Conservation (phyloP, 2,888 invertebrate species). For the Leucophora obtusa region DNA sequence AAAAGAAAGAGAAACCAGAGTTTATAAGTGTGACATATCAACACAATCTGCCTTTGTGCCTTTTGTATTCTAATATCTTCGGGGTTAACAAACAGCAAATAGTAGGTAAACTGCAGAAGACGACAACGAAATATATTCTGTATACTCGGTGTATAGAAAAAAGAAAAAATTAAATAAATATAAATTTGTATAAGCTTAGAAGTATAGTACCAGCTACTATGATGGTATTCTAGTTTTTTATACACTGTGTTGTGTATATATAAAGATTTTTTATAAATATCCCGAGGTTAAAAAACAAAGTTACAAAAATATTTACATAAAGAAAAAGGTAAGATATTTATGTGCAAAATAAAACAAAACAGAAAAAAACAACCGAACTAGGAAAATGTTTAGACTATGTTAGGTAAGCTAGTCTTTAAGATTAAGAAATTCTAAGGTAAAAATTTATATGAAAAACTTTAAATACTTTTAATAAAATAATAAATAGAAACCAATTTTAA, state of each 20-base stretch:
- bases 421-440: too few species aligned
- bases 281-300: constrained; percentile 48
- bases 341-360: not conserved
- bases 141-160: not conserved
- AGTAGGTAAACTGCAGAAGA: constrained; percentile 14
- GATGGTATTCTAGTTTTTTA: not conserved
- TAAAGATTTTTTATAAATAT: constrained; percentile 53
- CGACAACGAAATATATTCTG: not conserved
- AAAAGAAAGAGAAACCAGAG: constrained; percentile 27
- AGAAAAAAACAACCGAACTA: not conserved
- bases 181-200: constrained; percentile 20
- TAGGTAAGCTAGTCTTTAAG: too few species aligned
- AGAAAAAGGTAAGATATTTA: constrained; percentile 34
- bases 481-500: too few species aligned
- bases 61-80: constrained; percentile 57
- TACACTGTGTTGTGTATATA: constrained; percentile 30
- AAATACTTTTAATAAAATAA: too few species aligned
- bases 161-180: constrained; percentile 19
- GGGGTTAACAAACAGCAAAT: constrained; percentile 60
- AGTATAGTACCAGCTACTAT: not conserved
- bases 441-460: too few species aligned
- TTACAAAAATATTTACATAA: constrained; percentile 44
- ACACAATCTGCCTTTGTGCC: constrained; percentile 52
- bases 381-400: not conserved
- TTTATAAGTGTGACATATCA: constrained; percentile 59